Base-by-base conservation (phyloP, 2,888 invertebrate species). In the Trissolcus japonicus region DNA sequence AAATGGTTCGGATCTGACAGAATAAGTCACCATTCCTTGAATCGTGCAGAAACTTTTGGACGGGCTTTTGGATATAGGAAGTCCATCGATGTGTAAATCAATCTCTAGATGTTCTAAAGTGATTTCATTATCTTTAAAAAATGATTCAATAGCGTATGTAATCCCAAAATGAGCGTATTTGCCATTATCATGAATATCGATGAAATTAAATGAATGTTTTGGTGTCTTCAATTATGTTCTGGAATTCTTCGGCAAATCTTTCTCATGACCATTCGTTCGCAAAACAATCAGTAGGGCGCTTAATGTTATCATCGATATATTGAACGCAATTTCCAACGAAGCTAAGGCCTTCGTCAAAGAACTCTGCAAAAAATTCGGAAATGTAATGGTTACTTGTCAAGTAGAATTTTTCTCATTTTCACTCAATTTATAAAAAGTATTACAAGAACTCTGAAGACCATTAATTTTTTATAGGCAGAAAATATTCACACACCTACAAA, bases 131-230 rank as follows among this genome's bases (percentile, higher is more conserved):
- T 1, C 19, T 57, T 43, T 21, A 1, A 57, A 6, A 7, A 57
- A 57, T 19, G 19, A 1, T 17, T 60, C 50, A 6, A 60, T 50
- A 2, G 48, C 50, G 29, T 60, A 48, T 7, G 29, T 35, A 11
- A 60, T 2, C 9, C 60, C 60, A 35, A 60, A 35, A 25, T 60
- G 48, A 2, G 7, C 50, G 35, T 60, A 48, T 35, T 50, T 60
- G 11, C 60, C 60, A 60, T 50, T 60, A 48, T 35, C 6, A 2
- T 60, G 14, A 35, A 60, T 50, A 17, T 35, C 48, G 17, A 50
- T 11, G 48, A 29, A 60, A n/a, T n/a, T n/a, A n/a, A n/a, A n/a
- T n/a, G n/a, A n/a, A n/a, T n/a, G n/a, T n/a, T 11, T 17, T 19
- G 60, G 60, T 16, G 50, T 61, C 16, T 17, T 35, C 7, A 61